phyloP scores from a whole-genome alignment of 2,113 vertebrate species.

The Macaca mulatta region DNA sequence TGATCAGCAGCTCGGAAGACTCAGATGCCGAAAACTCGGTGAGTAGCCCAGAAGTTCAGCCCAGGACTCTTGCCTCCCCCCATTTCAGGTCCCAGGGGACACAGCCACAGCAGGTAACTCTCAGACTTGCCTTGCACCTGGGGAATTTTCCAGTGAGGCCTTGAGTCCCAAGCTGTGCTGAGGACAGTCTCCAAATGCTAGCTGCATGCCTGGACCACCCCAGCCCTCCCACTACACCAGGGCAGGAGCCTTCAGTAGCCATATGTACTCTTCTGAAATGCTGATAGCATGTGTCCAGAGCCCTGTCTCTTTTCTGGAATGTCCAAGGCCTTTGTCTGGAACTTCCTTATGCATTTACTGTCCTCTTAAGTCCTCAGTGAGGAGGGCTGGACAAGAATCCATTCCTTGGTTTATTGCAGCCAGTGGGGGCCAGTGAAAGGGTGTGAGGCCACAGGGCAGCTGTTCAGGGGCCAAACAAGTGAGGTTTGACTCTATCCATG shows the following conservation, averaged over 20 bases:
- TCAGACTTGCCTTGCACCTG: not conserved
- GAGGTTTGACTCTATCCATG: not conserved
- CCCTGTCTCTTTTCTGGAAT: not conserved
- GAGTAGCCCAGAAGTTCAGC: not conserved
- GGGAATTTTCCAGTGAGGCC: not conserved
- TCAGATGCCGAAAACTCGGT: conserved; percentile 78
- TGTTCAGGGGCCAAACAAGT: not conserved
- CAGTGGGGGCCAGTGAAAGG: not conserved
- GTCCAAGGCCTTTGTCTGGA: not conserved
- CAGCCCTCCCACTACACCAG: not conserved
- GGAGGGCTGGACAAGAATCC: not conserved
- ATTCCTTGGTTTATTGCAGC: not conserved
- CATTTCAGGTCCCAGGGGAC: not conserved
- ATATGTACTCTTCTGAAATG: not conserved
- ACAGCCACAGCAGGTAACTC: not conserved
- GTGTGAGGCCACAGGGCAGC: not conserved
- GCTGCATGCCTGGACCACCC: not conserved
- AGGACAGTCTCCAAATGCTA: not conserved
- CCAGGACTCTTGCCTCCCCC: not conserved
- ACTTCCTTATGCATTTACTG: not conserved
- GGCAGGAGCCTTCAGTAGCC: not conserved
- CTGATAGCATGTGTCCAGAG: not conserved
- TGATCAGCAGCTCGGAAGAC: conserved; percentile 84
- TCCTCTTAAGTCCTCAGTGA: not conserved
- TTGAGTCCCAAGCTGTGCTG: not conserved